Evolutionary conservation across 2,797 vertebrate species (phyloP), one percentile per base, ranked within the genome.

Genomic region (Tauraco hartlaubi): DNA sequence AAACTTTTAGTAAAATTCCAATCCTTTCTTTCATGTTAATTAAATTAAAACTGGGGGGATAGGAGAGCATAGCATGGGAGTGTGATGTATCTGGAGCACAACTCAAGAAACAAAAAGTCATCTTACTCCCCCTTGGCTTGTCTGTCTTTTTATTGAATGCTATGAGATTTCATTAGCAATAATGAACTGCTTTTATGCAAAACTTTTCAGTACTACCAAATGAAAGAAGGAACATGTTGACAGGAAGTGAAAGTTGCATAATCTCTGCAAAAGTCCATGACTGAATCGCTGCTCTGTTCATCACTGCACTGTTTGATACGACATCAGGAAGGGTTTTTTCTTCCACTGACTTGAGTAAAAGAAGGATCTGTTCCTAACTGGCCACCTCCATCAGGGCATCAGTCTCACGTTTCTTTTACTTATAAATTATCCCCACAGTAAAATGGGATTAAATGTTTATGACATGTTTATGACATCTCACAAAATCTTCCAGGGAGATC

Each of bases 1-100:
- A 90, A 93, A 92, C 63, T 95, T 94, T 37, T 73, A 88, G 79
- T 88, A 91, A 89, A 82, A 91, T 81, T 87, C 74, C 68, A 59
- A 85, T 92, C 68, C 51, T 16, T 96, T 87, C 39, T 64, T 87
- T 93, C 41, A 52, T 81, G 67, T 92, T 91, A 94, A 92, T 93
- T 90, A 94, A 92, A 69, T 76, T 22, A 84, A 86, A 80, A 22
- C 59, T 92, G 52, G 21, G 44, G 54, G 29, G 5, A 41, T 78
- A 46, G 37, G 51, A 87, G 15, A 75, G 5, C n/a, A 9, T 39
- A 55, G 7, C 33, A 48, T 43, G 15, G 20, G 31, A 55, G 43
- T 75, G 39, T 68, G 73, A 59, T 92, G 3, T 72, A 76, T 88
- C 55, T 87, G 63, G 59, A 56, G 55, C 67, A 51, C 58, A 94